phyloP scores from a whole-genome alignment of 1,140 invertebrate genomes.

The Dreissena polymorpha region DNA sequence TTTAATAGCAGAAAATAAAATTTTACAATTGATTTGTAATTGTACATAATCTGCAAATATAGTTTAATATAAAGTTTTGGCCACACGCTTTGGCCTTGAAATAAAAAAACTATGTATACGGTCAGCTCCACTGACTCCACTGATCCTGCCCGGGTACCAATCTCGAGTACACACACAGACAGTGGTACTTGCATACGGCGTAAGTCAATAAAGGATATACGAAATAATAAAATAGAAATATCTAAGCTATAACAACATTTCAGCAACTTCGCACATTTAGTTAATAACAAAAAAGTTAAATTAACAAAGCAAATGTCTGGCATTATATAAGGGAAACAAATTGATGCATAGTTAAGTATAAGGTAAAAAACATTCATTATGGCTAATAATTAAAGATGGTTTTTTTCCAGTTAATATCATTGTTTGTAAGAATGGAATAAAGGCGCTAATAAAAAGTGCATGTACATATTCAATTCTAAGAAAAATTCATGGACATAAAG shows the following conservation, averaged over 20 bases:
- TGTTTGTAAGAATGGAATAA: too few species aligned
- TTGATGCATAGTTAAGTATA: too few species aligned
- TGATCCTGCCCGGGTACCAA: neutral
- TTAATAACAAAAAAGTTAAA: neutral
- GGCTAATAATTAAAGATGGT: too few species aligned
- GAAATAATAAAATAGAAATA: slow-evolving; percentile 54
- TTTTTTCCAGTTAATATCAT: too few species aligned
- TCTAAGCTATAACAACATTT: slow-evolving; percentile 52
- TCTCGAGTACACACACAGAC: slow-evolving; percentile 42
- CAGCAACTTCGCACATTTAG: slow-evolving; percentile 38
- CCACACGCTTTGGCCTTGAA: slow-evolving; percentile 37
- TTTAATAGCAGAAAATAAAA: slow-evolving; percentile 59
- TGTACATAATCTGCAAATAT: slow-evolving; percentile 49
- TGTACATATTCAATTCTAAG: too few species aligned
- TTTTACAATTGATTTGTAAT: slow-evolving; percentile 52
- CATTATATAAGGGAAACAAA: too few species aligned
- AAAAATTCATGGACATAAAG: too few species aligned
- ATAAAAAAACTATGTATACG: slow-evolving; percentile 56
- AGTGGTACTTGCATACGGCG: slow-evolving; percentile 41
- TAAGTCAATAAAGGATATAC: slow-evolving; percentile 36
- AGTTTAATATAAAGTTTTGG: slow-evolving; percentile 52
- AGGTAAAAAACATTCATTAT: too few species aligned
- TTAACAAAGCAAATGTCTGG: too few species aligned
- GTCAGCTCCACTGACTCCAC: slow-evolving; percentile 16
- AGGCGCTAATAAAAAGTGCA: too few species aligned